phyloP scores from a whole-genome alignment of 1,140 invertebrate genomes.

The Cotesia chilonis region DNA sequence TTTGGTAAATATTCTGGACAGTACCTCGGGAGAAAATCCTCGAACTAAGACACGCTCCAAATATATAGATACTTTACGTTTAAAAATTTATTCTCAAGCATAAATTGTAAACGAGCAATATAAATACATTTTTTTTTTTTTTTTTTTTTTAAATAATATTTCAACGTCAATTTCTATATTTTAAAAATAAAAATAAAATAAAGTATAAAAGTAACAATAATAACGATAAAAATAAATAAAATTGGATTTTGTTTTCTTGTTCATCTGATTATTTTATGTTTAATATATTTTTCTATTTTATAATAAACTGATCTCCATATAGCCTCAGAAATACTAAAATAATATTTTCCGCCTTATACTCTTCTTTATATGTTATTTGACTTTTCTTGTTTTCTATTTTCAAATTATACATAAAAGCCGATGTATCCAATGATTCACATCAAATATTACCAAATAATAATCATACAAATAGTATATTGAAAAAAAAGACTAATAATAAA shows the following conservation, averaged over 20 bases:
- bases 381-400: neutral
- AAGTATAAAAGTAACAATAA: neutral
- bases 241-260: neutral
- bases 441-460: neutral
- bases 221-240: neutral
- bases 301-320: slow-evolving; percentile 17
- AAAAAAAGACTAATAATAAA: neutral
- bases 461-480: neutral
- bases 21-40: slow-evolving; percentile 34
- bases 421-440: slow-evolving; percentile 3
- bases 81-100: neutral
- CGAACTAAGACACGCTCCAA: slow-evolving; percentile 18
- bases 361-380: neutral
- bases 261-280: slow-evolving; percentile 1
- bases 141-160: slow-evolving; percentile 21
- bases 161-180: too few species aligned
- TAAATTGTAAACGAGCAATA: too few species aligned
- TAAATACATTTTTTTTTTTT: slow-evolving; percentile 8
- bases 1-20: slow-evolving; percentile 39
- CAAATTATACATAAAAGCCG: slow-evolving; percentile 4
- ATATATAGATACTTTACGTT: slow-evolving; percentile 9
- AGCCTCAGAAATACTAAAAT: neutral
- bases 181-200: too few species aligned
- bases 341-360: neutral
- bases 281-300: neutral